Base-by-base conservation (phyloP, 1,140 invertebrate species). In the Zaprionus nigranus region DNA sequence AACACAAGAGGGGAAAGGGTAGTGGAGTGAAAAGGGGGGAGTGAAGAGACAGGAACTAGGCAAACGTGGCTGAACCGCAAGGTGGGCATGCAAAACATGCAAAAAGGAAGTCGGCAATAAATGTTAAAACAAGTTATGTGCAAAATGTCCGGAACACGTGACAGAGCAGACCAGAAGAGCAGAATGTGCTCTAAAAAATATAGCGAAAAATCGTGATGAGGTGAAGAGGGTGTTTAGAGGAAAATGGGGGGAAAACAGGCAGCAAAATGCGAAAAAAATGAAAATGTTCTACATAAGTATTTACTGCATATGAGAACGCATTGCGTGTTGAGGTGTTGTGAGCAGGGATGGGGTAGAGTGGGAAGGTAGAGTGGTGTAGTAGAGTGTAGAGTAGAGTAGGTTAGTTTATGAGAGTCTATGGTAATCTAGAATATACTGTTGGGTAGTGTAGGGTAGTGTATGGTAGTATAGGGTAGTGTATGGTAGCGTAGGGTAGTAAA, bases 61-160 rank as follows among this genome's bases (percentile, higher is more conserved):
- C 40, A 46, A 46, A 46, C 40, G 40, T 17, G 40, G 40, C 30
- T 56, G 49, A 88, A 83, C 80, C 77, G 74, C 77, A 78, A 88
- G 78, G 80, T 75, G 71, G 60, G 24, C 24, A 5, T 5, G 24
- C 20, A 26, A 66, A 68, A 65, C 57, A 63, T 58, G 63, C 58
- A 58, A 49, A 86, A 80, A 54, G 83, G 81, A 88, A 90, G 85
- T 90, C 84, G 85, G 75, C 72, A 90, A 88, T 88, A 86, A 86
- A 87, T 83, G 85, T 73, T 81, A 78, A 90, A 85, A 79, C 85
- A 88, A 90, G 85, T 84, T 88, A 84, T 90, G 85, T 90, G 84
- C 85, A 85, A 81, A 86, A 86, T 86, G 76, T 73, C 67, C 79
- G 67, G 70, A 46, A 82, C 82, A 86, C 83, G 83, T 86, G 82